phyloP scores from a whole-genome alignment of 2,797 vertebrate genomes.

The Lycodopsis pacificus region DNA sequence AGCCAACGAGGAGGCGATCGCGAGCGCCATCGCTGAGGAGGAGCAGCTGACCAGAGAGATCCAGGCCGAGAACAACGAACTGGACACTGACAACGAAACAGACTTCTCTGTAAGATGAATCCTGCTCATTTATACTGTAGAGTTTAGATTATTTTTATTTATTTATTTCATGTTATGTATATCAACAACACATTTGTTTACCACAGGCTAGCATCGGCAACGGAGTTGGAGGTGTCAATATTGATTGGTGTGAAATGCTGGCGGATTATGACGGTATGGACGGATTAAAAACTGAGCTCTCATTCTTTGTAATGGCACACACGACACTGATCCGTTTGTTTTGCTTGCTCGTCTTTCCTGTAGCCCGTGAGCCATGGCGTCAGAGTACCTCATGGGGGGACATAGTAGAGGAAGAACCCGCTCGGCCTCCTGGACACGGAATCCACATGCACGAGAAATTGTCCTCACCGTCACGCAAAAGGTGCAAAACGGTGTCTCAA shows the following conservation, averaged over 20 bases:
- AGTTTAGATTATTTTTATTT: not conserved
- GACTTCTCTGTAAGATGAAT: constrained; percentile 91
- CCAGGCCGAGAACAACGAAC: constrained; percentile 94
- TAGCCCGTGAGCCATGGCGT: constrained; percentile 96
- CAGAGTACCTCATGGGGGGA: constrained; percentile 98
- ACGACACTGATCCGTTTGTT: not conserved
- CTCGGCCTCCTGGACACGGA: constrained; percentile 95
- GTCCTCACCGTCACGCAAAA: constrained; percentile 97
- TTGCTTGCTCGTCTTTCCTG: not conserved
- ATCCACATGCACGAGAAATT: constrained; percentile 99
- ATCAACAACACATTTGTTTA: constrained; percentile 12
- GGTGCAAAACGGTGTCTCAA: constrained; percentile 76
- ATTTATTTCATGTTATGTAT: not conserved
- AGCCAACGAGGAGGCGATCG: constrained; percentile 99
- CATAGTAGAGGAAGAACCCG: constrained; percentile 96
- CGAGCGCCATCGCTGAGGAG: constrained; percentile 98
- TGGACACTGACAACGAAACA: constrained; percentile 95
- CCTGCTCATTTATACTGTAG: not conserved
- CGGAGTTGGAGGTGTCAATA: constrained; percentile 88
- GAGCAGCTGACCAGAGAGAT: constrained; percentile 98
- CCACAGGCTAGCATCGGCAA: constrained; percentile 89
- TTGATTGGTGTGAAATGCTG: constrained; percentile 97
- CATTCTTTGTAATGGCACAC: not conserved
- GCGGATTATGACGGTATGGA: constrained; percentile 96
- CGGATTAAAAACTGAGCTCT: not conserved